Evolutionary conservation across 2,888 invertebrate genomes (phyloP), one percentile per base, ranked within the genome.

Genomic region (Beris morrisii): DNA sequence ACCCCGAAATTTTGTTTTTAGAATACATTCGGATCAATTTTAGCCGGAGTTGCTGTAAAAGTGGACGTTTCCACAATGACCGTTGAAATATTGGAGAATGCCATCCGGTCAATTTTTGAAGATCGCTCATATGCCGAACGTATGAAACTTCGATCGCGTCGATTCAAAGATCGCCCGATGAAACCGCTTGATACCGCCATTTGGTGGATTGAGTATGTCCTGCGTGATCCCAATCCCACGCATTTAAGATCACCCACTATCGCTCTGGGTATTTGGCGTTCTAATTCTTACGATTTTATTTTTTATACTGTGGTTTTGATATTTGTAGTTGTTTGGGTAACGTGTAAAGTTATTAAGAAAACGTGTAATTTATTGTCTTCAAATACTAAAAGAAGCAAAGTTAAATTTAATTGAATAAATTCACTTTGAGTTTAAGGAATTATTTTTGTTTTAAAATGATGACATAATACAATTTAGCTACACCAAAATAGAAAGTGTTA

Each of bases 181-280:
- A 75, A 81, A 1, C 84, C 87, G 0, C 78, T 85, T 22, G 82
- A 83, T 22, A 84, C 84, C 31, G 81, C 87, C 7, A 77, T 84
- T 1, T 84, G 84, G 76, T 87, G 86, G 87, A 81, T 85, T 22
- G 86, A 88, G 73, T 83, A 86, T 72, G 83, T 85, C 1, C 81
- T 83, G 0, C 77, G 81, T n/a, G 83, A 85, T 31, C 76, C 78
- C 11, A 84, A 84, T 1, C 84, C 84, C 0, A 79, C 76, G 2
- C 83, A 86, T 75, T 76, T 84, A 5, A 64, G 64, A 38, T 76
- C 84, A 4, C 78, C 80, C 12, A 80, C 54, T 75, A 70, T 79
- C 5, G 77, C 79, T 55, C 76, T 83, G 78, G 81, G 82, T 0
- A 74, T 77, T 55, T 81, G 81, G 69, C 74, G 79, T 67, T 78